Evolutionary conservation across 2,888 invertebrate species (phyloP).

Genomic region (Periphyllus acericola): DNA sequence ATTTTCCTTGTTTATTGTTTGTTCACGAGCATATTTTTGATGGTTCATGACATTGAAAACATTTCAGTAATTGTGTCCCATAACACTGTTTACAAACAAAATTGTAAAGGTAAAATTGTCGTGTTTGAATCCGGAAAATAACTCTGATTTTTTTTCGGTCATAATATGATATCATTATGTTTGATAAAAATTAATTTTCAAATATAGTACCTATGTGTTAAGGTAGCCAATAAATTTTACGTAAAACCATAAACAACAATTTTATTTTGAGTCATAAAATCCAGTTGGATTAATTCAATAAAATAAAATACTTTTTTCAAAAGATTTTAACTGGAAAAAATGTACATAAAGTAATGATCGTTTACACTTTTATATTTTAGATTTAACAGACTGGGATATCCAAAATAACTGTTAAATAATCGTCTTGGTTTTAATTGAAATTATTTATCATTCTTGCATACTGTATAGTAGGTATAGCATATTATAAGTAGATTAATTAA

Average conservation of each 20-base stretch:
- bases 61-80: not conserved
- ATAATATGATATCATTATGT: not conserved
- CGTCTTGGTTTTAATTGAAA: not conserved
- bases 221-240: too few species aligned
- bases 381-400: not conserved
- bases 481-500: too few species aligned
- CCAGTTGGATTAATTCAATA: too few species aligned
- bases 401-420: not conserved
- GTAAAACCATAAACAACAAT: too few species aligned
- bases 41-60: slow-evolving; percentile 47
- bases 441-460: not conserved
- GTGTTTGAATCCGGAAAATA: not conserved
- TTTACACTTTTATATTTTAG: not conserved
- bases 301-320: too few species aligned
- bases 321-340: too few species aligned
- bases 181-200: not conserved
- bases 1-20: slow-evolving; percentile 58
- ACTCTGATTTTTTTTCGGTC: not conserved
- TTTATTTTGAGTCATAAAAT: too few species aligned
- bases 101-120: not conserved
- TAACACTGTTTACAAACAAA: slow-evolving; percentile 48
- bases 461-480: too few species aligned
- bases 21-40: not conserved
- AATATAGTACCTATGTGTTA: too few species aligned
- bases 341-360: too few species aligned